A percentile compares a stretch with the other conserved stretches of the same genome.
Evolutionary conservation across 2,797 vertebrate genomes (phyloP).

Genomic region (Semotilus atromaculatus): DNA sequence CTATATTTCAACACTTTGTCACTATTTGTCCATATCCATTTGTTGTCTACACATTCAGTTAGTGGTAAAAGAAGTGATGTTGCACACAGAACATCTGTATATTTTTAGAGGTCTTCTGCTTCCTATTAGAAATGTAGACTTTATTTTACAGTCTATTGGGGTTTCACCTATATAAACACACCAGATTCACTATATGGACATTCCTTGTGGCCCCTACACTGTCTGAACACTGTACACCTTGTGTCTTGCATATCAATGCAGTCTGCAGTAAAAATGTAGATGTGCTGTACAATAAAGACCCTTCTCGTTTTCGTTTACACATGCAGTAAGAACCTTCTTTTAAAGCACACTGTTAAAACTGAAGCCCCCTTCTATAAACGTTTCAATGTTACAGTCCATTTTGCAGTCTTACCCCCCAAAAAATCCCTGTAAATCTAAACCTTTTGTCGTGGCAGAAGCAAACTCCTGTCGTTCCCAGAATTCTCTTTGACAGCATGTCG

Average conservation of each 20-base stretch:
- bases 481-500: conserved; percentile 60
- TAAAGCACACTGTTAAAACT: conserved; percentile 70
- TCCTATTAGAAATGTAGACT: not conserved
- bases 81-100: conserved; percentile 14
- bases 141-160: conserved; percentile 24
- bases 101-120: conserved; percentile 32
- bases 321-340: conserved; percentile 68
- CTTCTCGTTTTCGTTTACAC: conserved; percentile 66
- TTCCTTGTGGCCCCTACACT: conserved; percentile 68
- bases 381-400: conserved; percentile 70
- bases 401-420: conserved; percentile 58
- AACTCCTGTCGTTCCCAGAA: conserved; percentile 44
- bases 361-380: conserved; percentile 71
- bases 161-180: conserved; percentile 27
- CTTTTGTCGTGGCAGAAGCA: conserved; percentile 69
- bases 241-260: conserved; percentile 69
- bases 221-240: conserved; percentile 49
- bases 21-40: conserved; percentile 57
- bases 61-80: not conserved
- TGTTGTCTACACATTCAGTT: conserved; percentile 60
- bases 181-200: conserved; percentile 75
- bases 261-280: conserved; percentile 72
- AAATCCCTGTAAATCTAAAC: conserved; percentile 69
- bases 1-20: conserved; percentile 47
- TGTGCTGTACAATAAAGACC: conserved; percentile 68